Base-by-base conservation (phyloP, 35 echinoderm and acorn worm genomes). In the Ophioderma brevispina region DNA sequence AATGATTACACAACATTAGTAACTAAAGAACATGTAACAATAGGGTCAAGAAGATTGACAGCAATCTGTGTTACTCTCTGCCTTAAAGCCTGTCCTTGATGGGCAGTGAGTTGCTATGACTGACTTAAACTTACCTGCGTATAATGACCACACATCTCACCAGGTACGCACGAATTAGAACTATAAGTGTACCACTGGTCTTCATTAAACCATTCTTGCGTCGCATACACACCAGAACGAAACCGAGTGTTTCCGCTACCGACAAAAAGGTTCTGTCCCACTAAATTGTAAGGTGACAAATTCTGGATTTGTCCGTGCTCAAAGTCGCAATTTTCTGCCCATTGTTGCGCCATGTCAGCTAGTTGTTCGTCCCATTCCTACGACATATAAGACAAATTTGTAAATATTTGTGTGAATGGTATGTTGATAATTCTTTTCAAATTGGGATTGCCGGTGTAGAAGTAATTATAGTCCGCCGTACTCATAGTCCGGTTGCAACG, bases 291-390 rank as follows among this genome's bases (percentile, higher is more conserved):
- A 11, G 93, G 84, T 11, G 84, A 91, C 17, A 91, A 87, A 52
- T 91, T 88, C 25, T 81, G 76, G 1, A 87, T 88, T 31, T 86
- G 76, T 25, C 93, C 93, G 41, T 95, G 93, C 19, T 59, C 84
- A 40, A 90, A 98, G 17, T 82, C 56, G 35, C 96, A 98, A 40
- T 31, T 78, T 4, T 98, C 89, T 13, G 92, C 92, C 96, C 96
- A 98, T 15, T 92, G 84, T 38, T 98, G 90, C 1, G 96, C 96
- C 90, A 98, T 92, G 17, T 82, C 78, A 35, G 96, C 96, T 33
- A 98, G 64, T 36, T 92, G 89, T n/a, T 92, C 89, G 78, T 98
- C 96, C 96, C 96, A 98, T 19, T 21, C 86, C 95, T 97, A 34
- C 0, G n/a, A n/a, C n/a, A n/a, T n/a, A n/a, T n/a, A n/a, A n/a